Evolutionary conservation across 2,797 vertebrate genomes (phyloP).

Genomic region (Pelochelys cantorii): DNA sequence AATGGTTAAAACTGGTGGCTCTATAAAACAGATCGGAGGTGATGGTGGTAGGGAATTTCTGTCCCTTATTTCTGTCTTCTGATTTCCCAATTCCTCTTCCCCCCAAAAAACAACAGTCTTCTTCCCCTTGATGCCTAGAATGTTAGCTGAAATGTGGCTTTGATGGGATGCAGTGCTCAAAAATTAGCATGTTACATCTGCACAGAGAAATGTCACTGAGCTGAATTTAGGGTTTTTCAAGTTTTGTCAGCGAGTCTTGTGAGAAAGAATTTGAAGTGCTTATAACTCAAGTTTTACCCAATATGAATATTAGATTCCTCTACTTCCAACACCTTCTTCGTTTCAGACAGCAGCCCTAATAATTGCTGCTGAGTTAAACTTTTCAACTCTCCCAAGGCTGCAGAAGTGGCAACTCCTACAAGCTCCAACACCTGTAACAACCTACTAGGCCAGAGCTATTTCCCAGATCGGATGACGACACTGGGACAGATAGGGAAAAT

Average conservation of each 20-base stretch:
- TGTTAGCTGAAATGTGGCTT: neutral
- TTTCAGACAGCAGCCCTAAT: neutral
- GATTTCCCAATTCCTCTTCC: neutral
- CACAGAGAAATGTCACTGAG: neutral
- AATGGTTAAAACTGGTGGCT: neutral
- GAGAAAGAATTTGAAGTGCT: neutral
- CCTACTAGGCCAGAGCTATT: neutral
- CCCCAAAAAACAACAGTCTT: neutral
- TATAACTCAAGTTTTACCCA: neutral
- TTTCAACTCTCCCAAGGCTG: neutral
- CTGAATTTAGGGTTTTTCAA: neutral
- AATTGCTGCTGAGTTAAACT: neutral
- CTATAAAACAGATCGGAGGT: neutral
- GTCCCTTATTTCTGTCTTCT: neutral
- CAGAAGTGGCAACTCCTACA: neutral
- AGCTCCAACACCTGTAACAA: neutral
- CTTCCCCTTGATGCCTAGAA: neutral
- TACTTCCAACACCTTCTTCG: neutral
- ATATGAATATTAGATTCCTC: neutral
- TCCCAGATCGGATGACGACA: neutral
- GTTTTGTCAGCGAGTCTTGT: neutral
- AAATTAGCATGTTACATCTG: neutral
- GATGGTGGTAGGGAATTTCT: neutral
- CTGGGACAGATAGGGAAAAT: neutral
- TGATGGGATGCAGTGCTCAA: neutral